Evolutionary conservation across 1,140 invertebrate species (phyloP), one percentile per base, ranked within the genome.

Genomic region (Solenopsis invicta): DNA sequence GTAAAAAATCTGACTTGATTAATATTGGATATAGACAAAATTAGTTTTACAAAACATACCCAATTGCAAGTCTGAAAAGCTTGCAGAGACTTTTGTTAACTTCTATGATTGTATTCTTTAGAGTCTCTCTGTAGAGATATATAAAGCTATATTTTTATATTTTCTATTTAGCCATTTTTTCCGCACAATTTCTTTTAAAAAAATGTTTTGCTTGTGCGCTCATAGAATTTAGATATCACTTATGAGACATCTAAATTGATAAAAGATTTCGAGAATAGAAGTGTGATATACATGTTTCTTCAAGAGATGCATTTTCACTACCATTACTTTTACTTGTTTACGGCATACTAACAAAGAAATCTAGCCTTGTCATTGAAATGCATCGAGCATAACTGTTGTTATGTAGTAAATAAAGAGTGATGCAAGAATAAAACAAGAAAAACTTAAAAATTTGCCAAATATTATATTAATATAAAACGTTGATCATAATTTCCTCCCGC

Each of bases 121-220:
- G 37, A 90, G 88, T 61, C 89, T 89, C 66, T 8, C 52, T 41
- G 2, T 41, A 41, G 41, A 41, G 34, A 48, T 76, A n/a, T 24
- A 71, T 34, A 69, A 29, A 67, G 62, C 69, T 77, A 89, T 29
- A 34, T 48, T 74, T 18, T 86, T 71, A 62, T 59, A 81, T 52
- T 29, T 29, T 64, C 48, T 67, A 34, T 84, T 66, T 77, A 64
- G 21, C 37, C 48, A n/a, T 61, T 50, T 80, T 66, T 41, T 89
- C 24, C 50, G 75, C 37, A 59, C 54, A 69, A 1, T 69, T 54
- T 67, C 21, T 45, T 45, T 67, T 45, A 66, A 10, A 45, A 34
- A 61, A 69, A 74, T 41, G 59, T 74, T 86, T 90, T 90, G 87
- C 86, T 90, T 90, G 89, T 88, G 86, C 56, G 77, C 86, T 90